Conservation (phyloP, 2,888 invertebrate species). For the Alcis repandata region DNA sequence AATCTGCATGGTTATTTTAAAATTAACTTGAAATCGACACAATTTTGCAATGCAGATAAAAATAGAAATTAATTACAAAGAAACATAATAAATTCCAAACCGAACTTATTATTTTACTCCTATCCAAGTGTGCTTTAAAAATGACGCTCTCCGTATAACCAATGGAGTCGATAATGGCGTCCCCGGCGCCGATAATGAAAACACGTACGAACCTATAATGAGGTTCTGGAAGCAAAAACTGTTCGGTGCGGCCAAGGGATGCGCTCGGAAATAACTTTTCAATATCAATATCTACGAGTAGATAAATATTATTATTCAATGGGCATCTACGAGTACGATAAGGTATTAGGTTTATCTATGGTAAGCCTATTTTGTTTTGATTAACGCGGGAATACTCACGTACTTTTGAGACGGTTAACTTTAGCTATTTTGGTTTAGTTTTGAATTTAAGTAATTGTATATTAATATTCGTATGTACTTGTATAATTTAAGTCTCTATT, state of each 20-base stretch:
- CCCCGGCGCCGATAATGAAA: slow-evolving; percentile 55
- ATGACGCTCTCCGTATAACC: slow-evolving; percentile 41
- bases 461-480: no score
- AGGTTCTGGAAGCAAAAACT: slow-evolving; percentile 59
- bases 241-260: slow-evolving; percentile 22
- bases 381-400: no score
- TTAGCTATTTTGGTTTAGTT: no score
- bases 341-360: no score
- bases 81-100: not conserved
- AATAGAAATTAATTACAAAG: not conserved
- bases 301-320: slow-evolving; percentile 5
- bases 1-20: no score
- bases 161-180: slow-evolving; percentile 51
- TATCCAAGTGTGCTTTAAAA: slow-evolving; percentile 18
- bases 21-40: no score
- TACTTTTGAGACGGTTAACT: no score
- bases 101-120: not conserved
- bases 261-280: slow-evolving; percentile 34
- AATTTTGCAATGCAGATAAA: not conserved
- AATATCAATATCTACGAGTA: slow-evolving; percentile 1
- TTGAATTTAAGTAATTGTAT: not conserved
- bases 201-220: slow-evolving; percentile 65
- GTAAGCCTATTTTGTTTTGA: no score
- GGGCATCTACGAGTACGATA: no score
- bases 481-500: no score